Evolutionary conservation across 2,888 invertebrate genomes (phyloP).

Genomic region (Plemyria rubiginata): DNA sequence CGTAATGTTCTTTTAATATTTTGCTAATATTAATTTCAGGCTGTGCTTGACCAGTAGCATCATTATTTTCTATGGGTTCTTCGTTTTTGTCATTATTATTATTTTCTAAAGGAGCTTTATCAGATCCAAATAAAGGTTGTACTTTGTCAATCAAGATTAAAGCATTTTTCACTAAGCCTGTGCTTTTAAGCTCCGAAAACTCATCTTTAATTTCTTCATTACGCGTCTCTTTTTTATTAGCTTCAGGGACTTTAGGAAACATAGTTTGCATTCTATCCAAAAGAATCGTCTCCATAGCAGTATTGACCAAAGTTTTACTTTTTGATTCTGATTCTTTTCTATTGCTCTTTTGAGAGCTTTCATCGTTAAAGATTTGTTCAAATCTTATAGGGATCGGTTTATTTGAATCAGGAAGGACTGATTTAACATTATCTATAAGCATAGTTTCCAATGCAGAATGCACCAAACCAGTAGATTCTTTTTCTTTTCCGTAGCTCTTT

Average conservation of each 20-base stretch:
- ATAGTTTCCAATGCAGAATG: constrained; percentile 80
- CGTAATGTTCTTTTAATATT: neutral
- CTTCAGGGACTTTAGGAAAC: constrained; percentile 35
- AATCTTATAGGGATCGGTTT: constrained; percentile 34
- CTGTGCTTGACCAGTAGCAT: neutral
- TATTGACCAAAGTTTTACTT: constrained; percentile 52
- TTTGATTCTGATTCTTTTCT: constrained; percentile 12
- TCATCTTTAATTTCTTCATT: constrained; percentile 6
- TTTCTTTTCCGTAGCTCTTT: constrained; percentile 21
- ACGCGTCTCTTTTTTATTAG: constrained; percentile 20
- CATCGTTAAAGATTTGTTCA: constrained; percentile 15
- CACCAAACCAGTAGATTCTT: constrained; percentile 60
- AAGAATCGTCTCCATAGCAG: constrained; percentile 53
- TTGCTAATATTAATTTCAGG: neutral
- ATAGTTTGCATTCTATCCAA: constrained; percentile 36
- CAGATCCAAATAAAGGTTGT: neutral
- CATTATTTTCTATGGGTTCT: neutral
- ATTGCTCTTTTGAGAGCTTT: constrained; percentile 9
- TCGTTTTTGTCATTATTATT: neutral
- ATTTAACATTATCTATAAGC: constrained; percentile 75
- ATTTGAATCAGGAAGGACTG: constrained; percentile 47
- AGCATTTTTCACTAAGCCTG: constrained; percentile 65
- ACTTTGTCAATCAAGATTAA: constrained; percentile 79
- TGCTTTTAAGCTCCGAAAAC: constrained; percentile 28
- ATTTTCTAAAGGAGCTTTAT: neutral